These are phyloP conservation scores for Parazoanthus atlanticus DNA, from an alignment of 92 coral and sea anemone genomes.

Conservation along the genomic window DNA sequence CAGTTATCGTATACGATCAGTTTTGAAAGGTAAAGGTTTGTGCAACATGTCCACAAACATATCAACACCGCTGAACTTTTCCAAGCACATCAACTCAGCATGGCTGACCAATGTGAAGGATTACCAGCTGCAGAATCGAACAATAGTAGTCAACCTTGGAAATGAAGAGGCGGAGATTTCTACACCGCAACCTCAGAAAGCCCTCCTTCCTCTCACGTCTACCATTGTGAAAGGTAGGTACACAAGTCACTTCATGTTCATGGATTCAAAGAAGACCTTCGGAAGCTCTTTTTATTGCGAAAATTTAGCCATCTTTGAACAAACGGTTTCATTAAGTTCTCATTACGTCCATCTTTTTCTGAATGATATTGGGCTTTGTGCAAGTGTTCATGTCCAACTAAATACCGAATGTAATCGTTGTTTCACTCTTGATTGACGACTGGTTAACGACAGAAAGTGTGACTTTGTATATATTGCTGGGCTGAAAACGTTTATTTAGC, in stretches of 20 bases:
- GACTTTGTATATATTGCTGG: too few species aligned
- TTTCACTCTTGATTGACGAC: too few species aligned
- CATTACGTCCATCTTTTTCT: not conserved
- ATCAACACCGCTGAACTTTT: constrained; percentile 39
- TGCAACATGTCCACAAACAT: constrained; percentile 28
- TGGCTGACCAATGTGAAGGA: constrained; percentile 65
- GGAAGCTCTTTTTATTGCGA: too few species aligned
- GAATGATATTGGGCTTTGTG: not conserved
- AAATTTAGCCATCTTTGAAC: too few species aligned
- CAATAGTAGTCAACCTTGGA: constrained; percentile 63
- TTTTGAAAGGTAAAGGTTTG: not conserved
- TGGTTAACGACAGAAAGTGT: too few species aligned
- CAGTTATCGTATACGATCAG: too few species aligned
- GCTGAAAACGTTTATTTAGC: too few species aligned
- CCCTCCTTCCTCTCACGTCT: constrained; percentile 63
- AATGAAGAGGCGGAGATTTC: constrained; percentile 51
- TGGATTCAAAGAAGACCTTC: too few species aligned
- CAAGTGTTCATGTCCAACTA: too few species aligned
- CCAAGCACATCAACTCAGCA: constrained; percentile 50
- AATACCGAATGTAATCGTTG: too few species aligned
- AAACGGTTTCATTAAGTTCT: not conserved
- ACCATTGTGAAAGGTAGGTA: constrained; percentile 49
- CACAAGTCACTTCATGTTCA: too few species aligned
- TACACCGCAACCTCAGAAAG: constrained; percentile 49
- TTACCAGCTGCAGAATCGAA: constrained; percentile 43